Conservation (phyloP, 2,888 invertebrate species). For the Petrolisthes manimaculis region DNA sequence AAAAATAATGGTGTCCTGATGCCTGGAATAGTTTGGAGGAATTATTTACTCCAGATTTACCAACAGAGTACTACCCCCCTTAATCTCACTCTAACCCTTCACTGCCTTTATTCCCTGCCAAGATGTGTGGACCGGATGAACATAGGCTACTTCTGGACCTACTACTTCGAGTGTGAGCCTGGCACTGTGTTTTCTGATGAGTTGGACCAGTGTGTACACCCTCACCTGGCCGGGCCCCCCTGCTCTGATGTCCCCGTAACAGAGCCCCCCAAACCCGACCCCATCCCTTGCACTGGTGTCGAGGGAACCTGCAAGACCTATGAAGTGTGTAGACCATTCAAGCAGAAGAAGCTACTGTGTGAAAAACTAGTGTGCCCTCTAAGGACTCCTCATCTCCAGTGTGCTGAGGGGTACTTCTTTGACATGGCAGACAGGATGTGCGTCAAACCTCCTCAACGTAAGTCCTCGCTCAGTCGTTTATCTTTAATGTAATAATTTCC, state of each 20-base stretch:
- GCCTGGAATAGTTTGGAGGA: no score
- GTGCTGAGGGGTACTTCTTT: slow-evolving; percentile 36
- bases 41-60: no score
- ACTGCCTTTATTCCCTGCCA: neutral
- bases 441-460: slow-evolving; percentile 27
- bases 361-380: slow-evolving; percentile 37
- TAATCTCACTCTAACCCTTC: neutral
- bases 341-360: slow-evolving; percentile 24
- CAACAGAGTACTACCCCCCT: no score
- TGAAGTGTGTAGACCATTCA: slow-evolving; percentile 24
- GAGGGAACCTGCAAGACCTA: slow-evolving; percentile 37
- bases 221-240: slow-evolving; percentile 10
- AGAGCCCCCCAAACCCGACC: neutral
- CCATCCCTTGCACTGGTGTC: slow-evolving; percentile 27
- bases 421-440: slow-evolving; percentile 32
- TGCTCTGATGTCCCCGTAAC: neutral
- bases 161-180: slow-evolving; percentile 60
- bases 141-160: slow-evolving; percentile 46
- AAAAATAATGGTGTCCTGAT: no score
- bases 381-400: slow-evolving; percentile 38
- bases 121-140: slow-evolving; percentile 57
- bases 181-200: slow-evolving; percentile 60
- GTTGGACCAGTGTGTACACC: slow-evolving; percentile 59
- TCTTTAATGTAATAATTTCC: neutral
- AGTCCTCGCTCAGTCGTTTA: neutral